phyloP scores from a whole-genome alignment of 2,797 vertebrate species.

The Pantherophis alleghaniensis region DNA sequence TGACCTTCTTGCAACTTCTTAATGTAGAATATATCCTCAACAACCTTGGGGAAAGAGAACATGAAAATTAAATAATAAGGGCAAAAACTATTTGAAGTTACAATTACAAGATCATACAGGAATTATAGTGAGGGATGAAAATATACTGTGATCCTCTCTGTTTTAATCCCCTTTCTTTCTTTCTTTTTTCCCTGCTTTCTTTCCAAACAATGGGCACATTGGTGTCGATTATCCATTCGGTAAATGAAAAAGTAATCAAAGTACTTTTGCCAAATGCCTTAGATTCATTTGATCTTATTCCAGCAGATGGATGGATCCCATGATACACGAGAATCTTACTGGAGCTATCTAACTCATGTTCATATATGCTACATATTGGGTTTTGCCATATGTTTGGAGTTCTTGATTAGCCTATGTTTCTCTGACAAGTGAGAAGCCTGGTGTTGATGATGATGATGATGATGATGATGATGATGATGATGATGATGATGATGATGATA shows the following conservation, averaged over 20 bases:
- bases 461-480: background rate
- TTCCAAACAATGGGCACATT: background rate
- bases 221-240: background rate
- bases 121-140: slow-evolving; percentile 8
- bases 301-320: background rate
- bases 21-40: slow-evolving; percentile 9
- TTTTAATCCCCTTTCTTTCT: background rate
- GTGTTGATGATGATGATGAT: background rate
- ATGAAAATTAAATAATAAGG: slow-evolving; percentile 11
- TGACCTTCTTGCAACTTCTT: slow-evolving; percentile 9
- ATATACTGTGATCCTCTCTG: background rate
- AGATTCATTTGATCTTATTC: background rate
- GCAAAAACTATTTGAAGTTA: background rate
- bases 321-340: background rate
- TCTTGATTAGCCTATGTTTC: background rate
- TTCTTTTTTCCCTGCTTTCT: background rate
- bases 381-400: background rate
- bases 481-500: background rate
- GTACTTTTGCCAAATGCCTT: background rate
- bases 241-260: background rate
- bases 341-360: background rate
- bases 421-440: background rate
- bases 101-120: background rate
- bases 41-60: background rate
- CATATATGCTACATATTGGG: background rate